A percentile compares a stretch with the other conserved stretches of the same genome.
Evolutionary conservation across 1,140 invertebrate species (phyloP).

Genomic region (Atta texana): DNA sequence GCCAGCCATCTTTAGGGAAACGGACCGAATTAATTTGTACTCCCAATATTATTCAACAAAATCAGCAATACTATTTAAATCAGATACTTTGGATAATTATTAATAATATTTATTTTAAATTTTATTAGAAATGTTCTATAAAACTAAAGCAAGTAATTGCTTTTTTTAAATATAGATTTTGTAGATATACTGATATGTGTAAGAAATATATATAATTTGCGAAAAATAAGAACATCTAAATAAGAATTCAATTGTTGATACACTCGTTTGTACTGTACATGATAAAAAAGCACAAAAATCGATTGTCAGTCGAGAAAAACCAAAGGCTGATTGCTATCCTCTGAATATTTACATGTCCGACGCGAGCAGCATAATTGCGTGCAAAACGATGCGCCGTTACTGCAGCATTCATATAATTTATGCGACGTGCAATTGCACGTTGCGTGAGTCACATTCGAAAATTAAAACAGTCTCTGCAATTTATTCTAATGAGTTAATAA

Average conservation of each 20-base stretch:
- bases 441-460: conserved; percentile 7
- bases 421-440: conserved; percentile 8
- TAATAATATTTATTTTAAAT: not conserved
- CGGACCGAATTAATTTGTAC: too few relatives aligned
- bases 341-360: conserved; percentile 69
- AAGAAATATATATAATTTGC: not conserved
- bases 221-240: conserved; percentile 10
- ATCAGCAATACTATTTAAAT: too few relatives aligned
- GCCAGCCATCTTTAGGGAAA: too few relatives aligned
- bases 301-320: conserved; percentile 7
- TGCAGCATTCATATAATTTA: conserved; percentile 32
- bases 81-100: not conserved
- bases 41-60: too few relatives aligned
- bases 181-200: not conserved
- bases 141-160: not conserved
- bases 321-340: conserved; percentile 51
- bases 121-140: not conserved
- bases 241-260: not conserved
- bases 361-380: conserved; percentile 76
- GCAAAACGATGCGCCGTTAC: conserved; percentile 27
- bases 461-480: conserved; percentile 40
- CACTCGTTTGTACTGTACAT: not conserved
- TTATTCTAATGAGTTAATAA: not conserved
- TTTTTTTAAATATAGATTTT: not conserved
- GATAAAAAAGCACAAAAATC: conserved; percentile 62